Conservation (phyloP, 1,140 invertebrate species). For the Carposina sasakii region DNA sequence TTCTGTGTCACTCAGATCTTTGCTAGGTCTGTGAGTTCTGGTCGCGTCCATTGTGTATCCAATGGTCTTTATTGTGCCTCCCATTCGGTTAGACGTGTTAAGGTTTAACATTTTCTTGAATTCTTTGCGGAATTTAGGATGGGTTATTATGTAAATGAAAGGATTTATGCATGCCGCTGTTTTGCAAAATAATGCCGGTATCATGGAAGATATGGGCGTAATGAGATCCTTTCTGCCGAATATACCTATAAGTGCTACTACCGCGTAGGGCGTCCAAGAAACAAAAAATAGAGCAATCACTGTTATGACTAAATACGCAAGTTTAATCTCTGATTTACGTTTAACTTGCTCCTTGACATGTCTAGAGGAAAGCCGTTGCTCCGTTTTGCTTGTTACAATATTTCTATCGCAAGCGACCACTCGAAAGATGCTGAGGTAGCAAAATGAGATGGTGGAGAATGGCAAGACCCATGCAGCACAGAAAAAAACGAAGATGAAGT, state of each 20-base stretch:
- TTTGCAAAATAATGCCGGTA: constrained; percentile 85
- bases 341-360: constrained; percentile 77
- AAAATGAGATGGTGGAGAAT: constrained; percentile 78
- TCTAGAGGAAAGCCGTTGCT: constrained; percentile 64
- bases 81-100: constrained; percentile 53
- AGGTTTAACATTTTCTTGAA: constrained; percentile 60
- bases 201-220: constrained; percentile 79
- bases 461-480: constrained; percentile 80
- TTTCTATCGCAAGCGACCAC: constrained; percentile 74
- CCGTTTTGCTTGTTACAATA: constrained; percentile 43
- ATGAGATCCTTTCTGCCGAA: constrained; percentile 76
- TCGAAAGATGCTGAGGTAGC: constrained; percentile 80
- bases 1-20: constrained; percentile 60
- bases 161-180: constrained; percentile 83
- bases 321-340: constrained; percentile 77
- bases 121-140: constrained; percentile 79
- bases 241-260: constrained; percentile 81
- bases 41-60: constrained; percentile 37
- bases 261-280: constrained; percentile 84
- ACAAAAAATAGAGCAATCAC: constrained; percentile 81
- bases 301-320: constrained; percentile 77
- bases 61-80: constrained; percentile 51
- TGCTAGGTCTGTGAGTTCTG: constrained; percentile 47
- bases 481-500: constrained; percentile 80
- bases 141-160: constrained; percentile 81